Evolutionary conservation across 2,888 invertebrate species (phyloP), one percentile per base, ranked within the genome.

Genomic region (Drosophila subsilvestris): DNA sequence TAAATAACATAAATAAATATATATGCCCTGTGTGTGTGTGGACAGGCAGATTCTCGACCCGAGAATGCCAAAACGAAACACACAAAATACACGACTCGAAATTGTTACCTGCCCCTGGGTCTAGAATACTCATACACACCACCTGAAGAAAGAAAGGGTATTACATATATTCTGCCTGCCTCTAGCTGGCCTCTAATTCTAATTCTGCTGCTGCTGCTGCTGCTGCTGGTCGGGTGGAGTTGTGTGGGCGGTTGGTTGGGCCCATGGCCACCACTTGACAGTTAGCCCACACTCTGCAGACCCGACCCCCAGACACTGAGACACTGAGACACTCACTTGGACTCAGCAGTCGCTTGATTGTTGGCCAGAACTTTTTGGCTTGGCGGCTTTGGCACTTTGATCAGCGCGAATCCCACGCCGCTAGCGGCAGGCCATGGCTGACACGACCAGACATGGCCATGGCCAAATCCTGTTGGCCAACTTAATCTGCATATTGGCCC

Each of bases 251-350:
- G 14, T 49, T 49, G 6, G 20, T 20, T 20, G 20, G n/a, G 54
- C 49, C 51, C 53, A 32, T 69, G 79, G 80, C 71, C 77, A 71
- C 74, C 78, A 77, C 74, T 74, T 76, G 56, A 74, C 76, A 59
- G 58, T 47, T 56, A 57, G 49, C 80, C 77, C 67, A 80, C 78
- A 80, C 65, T 53, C 51, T 47, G 37, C 75, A 57, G 60, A 62
- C 37, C 67, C 66, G 77, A n/a, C n/a, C n/a, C 74, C 0, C 37
- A 37, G 37, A 14, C 14, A n/a, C n/a, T n/a, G n/a, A n/a, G n/a
- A n/a, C 37, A 32, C 32, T 10, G 10, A 29, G 29, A 29, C 32
- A 32, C 32, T 32, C 32, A 32, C 14, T 32, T 3, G 20, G 1
- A n/a, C n/a, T n/a, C n/a, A n/a, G n/a, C 45, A 57, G n/a, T 59